Evolutionary conservation across 1,140 invertebrate genomes (phyloP).

Genomic region (Cyrtorhinus lividipennis): DNA sequence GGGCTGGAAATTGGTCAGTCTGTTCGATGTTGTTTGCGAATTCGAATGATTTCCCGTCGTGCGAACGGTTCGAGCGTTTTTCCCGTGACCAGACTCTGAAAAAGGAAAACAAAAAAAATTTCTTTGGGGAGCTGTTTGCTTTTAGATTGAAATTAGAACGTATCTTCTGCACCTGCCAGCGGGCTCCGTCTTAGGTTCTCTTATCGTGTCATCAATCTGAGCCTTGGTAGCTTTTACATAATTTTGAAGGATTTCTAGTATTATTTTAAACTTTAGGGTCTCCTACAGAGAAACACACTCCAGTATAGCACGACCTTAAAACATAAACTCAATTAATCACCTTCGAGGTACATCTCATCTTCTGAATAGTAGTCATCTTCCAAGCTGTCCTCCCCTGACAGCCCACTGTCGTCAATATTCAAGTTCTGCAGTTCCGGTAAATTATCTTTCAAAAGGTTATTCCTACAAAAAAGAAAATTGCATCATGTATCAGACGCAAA

Average conservation of each 20-base stretch:
- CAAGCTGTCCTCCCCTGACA: not conserved
- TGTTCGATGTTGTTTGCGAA: conserved; percentile 42
- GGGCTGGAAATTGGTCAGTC: conserved; percentile 58
- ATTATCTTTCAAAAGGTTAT: not conserved
- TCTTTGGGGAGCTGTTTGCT: no score
- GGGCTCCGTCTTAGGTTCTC: no score
- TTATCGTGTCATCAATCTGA: no score
- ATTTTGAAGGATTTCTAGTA: no score
- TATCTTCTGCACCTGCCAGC: not conserved
- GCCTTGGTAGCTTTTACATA: no score
- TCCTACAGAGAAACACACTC: no score
- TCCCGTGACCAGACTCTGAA: not conserved
- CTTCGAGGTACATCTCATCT: not conserved
- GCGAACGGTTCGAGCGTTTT: not conserved
- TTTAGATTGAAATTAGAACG: no score
- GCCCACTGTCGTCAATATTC: not conserved
- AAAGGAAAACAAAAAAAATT: not conserved
- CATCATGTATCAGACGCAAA: not conserved
- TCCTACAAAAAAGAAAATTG: no score
- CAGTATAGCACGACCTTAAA: no score
- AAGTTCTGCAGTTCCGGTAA: not conserved
- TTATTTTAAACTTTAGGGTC: no score
- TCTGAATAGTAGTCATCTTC: conserved; percentile 14
- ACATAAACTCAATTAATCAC: no score
- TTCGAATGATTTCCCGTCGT: conserved; percentile 25